A percentile compares a stretch with the other conserved stretches of the same genome.
Conservation (phyloP, 2,888 invertebrate species). For the Epistrophella euchroma region DNA sequence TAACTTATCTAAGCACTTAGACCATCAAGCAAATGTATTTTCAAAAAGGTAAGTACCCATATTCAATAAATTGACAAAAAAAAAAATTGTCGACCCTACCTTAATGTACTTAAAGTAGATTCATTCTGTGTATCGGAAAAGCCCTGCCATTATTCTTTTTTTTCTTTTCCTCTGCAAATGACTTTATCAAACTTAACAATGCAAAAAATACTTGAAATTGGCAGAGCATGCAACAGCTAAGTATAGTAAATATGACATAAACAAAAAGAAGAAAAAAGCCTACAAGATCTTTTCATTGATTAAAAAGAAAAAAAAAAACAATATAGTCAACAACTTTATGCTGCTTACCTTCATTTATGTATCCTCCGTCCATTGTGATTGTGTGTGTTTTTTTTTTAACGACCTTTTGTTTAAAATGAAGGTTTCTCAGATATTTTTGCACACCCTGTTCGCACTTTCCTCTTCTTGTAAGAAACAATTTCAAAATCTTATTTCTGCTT, state of each 20-base stretch:
- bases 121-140: constrained; percentile 13
- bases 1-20: neutral
- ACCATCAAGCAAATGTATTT: constrained; percentile 33
- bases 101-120: neutral
- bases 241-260: neutral
- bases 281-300: constrained; percentile 56
- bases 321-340: constrained; percentile 56
- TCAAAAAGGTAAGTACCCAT: constrained; percentile 25
- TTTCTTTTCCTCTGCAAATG: constrained; percentile 3
- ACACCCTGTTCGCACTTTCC: constrained; percentile 18
- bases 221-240: constrained; percentile 40
- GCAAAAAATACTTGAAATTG: constrained; percentile 24
- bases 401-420: constrained; percentile 24
- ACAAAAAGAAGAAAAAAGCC: constrained; percentile 17
- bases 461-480: constrained; percentile 38
- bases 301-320: constrained; percentile 6
- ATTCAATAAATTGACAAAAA: neutral
- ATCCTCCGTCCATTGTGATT: constrained; percentile 83
- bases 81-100: constrained; percentile 44
- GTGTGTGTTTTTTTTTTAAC: constrained; percentile 18
- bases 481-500: constrained; percentile 52
- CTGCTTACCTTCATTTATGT: constrained; percentile 83
- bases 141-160: constrained; percentile 30
- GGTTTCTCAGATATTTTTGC: constrained; percentile 2
- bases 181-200: constrained; percentile 27